Evolutionary conservation across 2,797 vertebrate genomes (phyloP), one percentile per base, ranked within the genome.

Genomic region (Anomalospiza imberbis): DNA sequence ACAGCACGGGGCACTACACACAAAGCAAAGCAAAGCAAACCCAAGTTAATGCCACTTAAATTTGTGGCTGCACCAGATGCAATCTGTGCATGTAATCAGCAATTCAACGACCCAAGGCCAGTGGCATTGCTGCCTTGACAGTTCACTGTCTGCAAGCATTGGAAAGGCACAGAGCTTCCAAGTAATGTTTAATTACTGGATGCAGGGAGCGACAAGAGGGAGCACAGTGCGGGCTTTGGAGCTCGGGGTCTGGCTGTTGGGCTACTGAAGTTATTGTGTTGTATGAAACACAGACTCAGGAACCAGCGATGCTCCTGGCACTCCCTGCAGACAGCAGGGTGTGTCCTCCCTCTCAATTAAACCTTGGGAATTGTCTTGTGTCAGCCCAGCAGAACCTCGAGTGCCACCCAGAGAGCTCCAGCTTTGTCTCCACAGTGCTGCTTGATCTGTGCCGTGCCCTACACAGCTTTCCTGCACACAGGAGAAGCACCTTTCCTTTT

Each of bases 301-400:
- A 36, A 42, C 31, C 58, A 92, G 26, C 0, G 88, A 94, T 88
- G 89, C 86, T 89, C 72, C 85, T 65, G 81, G 71, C 78, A 71
- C 31, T 66, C 48, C 53, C 68, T 80, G 65, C 48, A 75, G 73
- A 79, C 78, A 62, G 28, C 1, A 13, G 72, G 58, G 75, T 51
- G 86, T 87, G 78, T 11, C 84, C 18, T 65, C 86, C 53, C 75
- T 44, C 65, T 28, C 31, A 67, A 65, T 58, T 29, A 55, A 36
- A 72, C 38, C 42, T 32, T 8, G 31, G 76, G 62, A 88, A 76
- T 25, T 68, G 75, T 57, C 67, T 26, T 50, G 15, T 76, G 73
- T 24, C 74, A 19, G 65, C 16, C 38, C 8, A 55, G 55, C 65
- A 77, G 81, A 87, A 66, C 68, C 74, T n/a, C 6, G 0, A 53